Conservation (phyloP, 1,140 invertebrate genomes). For the Drosophila saltans region DNA sequence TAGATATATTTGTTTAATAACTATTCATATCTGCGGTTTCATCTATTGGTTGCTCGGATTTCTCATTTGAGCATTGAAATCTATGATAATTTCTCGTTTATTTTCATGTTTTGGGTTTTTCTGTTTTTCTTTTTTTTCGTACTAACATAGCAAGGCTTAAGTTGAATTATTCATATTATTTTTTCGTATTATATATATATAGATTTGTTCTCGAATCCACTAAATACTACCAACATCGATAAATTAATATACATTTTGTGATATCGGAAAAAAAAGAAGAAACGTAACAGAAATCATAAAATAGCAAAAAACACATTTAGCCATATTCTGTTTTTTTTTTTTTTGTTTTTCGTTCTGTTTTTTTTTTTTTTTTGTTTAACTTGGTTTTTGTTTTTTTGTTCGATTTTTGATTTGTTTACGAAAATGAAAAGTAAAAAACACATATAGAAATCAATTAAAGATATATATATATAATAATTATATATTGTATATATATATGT, state of each 20-base stretch:
- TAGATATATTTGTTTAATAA: not conserved
- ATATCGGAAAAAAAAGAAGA: conserved; percentile 74
- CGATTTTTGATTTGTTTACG: not conserved
- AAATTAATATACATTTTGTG: conserved; percentile 72
- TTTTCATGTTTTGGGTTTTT: conserved; percentile 22
- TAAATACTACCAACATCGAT: conserved; percentile 78
- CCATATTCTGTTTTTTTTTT: conserved; percentile 60
- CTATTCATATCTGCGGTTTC: conserved; percentile 2
- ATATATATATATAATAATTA: not conserved
- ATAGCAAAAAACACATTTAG: conserved; percentile 79
- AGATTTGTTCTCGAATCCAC: conserved; percentile 55
- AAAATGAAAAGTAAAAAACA: conserved; percentile 50
- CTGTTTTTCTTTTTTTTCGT: conserved; percentile 21
- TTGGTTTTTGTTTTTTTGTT: not conserved
- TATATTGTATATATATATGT: conserved; percentile 4
- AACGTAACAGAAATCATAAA: conserved; percentile 58
- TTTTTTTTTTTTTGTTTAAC: not conserved
- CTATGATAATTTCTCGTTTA: conserved; percentile 5
- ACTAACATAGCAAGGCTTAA: conserved; percentile 16
- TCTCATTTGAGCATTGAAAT: conserved; percentile 1
- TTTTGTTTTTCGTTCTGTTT: not conserved
- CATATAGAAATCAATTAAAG: conserved; percentile 60
- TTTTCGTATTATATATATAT: conserved; percentile 23
- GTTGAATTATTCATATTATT: conserved; percentile 9
- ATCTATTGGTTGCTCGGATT: not conserved